Percentiles rank a stretch among this genome's conserved stretches.
Evolutionary conservation across 2,888 invertebrate genomes (phyloP).

Genomic region (Diloba caeruleocephala): DNA sequence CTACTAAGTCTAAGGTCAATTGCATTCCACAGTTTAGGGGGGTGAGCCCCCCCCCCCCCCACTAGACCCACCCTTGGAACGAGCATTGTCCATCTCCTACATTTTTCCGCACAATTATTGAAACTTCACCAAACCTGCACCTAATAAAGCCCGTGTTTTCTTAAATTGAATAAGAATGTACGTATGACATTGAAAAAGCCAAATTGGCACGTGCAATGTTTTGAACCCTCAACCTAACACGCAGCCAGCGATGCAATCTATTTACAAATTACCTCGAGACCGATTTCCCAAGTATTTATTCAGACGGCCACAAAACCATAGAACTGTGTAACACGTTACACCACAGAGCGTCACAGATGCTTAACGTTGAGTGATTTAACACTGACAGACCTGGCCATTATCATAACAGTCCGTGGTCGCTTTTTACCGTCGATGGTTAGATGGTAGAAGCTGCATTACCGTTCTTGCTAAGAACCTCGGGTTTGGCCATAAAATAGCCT

Average conservation of each 20-base stretch:
- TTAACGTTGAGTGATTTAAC: slow-evolving; percentile 50
- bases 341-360: slow-evolving; percentile 24
- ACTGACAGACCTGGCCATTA: slow-evolving; percentile 41
- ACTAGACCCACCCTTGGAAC: no score
- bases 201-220: no score
- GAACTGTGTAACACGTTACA: slow-evolving; percentile 21
- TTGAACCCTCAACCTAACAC: no score
- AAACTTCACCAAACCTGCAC: no score
- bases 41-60: no score
- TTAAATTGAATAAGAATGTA: no score
- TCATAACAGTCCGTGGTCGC: slow-evolving; percentile 45
- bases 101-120: no score
- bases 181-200: no score
- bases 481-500: slow-evolving; percentile 3
- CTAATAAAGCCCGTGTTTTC: no score
- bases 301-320: slow-evolving; percentile 19
- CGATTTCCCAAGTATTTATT: slow-evolving; percentile 30
- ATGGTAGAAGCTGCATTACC: slow-evolving; percentile 21
- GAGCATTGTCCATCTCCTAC: no score
- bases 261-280: slow-evolving; percentile 16
- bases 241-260: neutral
- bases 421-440: slow-evolving; percentile 25
- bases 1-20: no score
- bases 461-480: slow-evolving; percentile 12
- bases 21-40: no score